Evolutionary conservation across 1,140 invertebrate species (phyloP).

Genomic region (Stegodyphus dumicola): DNA sequence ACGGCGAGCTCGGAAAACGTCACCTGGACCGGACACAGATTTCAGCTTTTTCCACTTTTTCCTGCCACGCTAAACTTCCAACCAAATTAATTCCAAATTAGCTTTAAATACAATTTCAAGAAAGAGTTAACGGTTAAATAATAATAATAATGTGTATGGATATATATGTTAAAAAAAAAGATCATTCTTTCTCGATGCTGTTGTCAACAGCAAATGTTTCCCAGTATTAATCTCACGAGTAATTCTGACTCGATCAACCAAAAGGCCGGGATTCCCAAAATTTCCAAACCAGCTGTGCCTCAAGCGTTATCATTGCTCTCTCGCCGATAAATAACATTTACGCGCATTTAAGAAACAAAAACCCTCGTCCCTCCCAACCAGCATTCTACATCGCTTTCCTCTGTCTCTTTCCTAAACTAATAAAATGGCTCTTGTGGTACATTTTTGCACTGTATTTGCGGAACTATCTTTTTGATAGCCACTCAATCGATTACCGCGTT

Average conservation of each 20-base stretch:
- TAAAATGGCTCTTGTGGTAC: constrained; percentile 13
- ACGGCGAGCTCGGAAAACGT: constrained; percentile 11
- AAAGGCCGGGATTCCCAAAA: constrained; percentile 55
- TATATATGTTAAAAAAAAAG: constrained; percentile 5
- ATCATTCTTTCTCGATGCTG: constrained; percentile 38
- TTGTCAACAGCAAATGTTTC: constrained; percentile 44
- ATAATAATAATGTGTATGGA: neutral
- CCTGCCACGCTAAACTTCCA: constrained; percentile 3
- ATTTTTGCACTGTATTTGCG: constrained; percentile 46
- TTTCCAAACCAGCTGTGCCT: constrained; percentile 52
- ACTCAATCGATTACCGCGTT: constrained; percentile 32
- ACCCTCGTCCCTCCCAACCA: neutral
- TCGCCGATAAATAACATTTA: constrained; percentile 55
- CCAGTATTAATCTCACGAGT: constrained; percentile 45
- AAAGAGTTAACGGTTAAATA: constrained; percentile 58
- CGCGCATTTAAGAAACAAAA: constrained; percentile 23
- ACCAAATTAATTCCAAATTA: constrained; percentile 60
- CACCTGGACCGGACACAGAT: constrained; percentile 31
- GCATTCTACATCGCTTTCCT: neutral
- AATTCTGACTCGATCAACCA: constrained; percentile 55
- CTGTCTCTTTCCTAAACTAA: neutral
- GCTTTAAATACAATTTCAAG: constrained; percentile 61
- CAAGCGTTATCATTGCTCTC: constrained; percentile 9
- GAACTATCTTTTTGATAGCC: constrained; percentile 47
- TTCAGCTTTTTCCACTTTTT: constrained; percentile 43